phyloP scores from a whole-genome alignment of 2,888 invertebrate species.

The Mongoloraphidia duomilia region DNA sequence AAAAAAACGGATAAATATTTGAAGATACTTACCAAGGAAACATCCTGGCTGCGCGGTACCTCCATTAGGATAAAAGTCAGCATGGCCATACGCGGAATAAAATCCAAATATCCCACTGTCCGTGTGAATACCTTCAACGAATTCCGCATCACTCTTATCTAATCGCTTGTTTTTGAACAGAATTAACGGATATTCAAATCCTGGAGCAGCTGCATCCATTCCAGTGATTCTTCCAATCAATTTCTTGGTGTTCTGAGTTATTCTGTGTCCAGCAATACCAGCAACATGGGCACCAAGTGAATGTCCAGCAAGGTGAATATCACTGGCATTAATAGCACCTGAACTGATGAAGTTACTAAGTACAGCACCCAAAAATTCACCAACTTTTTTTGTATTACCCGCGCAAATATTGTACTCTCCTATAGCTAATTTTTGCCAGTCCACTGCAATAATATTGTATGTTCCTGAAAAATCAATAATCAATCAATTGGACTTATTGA shows the following conservation, averaged over 20 bases:
- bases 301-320: conserved; percentile 40
- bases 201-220: conserved; percentile 70
- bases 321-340: conserved; percentile 27
- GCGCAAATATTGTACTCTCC: conserved; percentile 39
- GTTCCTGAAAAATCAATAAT: conserved; percentile 27
- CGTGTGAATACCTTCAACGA: conserved; percentile 55
- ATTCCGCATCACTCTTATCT: conserved; percentile 43
- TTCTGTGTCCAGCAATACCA: conserved; percentile 29
- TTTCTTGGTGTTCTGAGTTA: conserved; percentile 34
- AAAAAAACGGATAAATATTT: too few species aligned
- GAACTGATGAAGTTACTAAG: conserved; percentile 31
- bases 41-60: too few species aligned
- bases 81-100: too few species aligned
- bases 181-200: conserved; percentile 44
- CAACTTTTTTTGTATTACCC: conserved; percentile 43
- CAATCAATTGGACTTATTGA: too few species aligned
- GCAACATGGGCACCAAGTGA: conserved; percentile 45
- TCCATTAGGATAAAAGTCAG: too few species aligned
- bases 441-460: conserved; percentile 39
- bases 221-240: conserved; percentile 44
- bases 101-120: conserved; percentile 23
- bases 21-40: too few species aligned
- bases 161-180: conserved; percentile 38
- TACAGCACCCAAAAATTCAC: conserved; percentile 38
- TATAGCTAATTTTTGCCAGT: conserved; percentile 41